Evolutionary conservation across 30 jellyfish, hydroid and myxozoan species (phyloP), one percentile per base, ranked within the genome.

Genomic region (Aurelia coerulea): DNA sequence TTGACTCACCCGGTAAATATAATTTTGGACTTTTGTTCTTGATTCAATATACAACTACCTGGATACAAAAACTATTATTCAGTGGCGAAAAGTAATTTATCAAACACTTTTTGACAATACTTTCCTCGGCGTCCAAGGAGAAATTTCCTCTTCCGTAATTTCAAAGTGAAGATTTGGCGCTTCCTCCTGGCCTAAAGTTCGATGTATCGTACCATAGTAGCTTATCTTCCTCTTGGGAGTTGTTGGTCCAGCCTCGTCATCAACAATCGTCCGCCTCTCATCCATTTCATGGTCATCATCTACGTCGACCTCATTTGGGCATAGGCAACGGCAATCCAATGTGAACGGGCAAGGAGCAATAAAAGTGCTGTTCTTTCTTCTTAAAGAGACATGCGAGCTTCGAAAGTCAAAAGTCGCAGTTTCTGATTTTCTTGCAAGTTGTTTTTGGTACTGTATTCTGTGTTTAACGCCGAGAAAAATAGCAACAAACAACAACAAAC

Each of bases 341-440:
- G 73, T 37, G 42, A 37, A 67, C 2, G 81, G 88, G 70, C 88
- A 78, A 23, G 34, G 65, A 19, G 46, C 49, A 5, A 37, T 59
- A 9, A 46, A 46, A 6, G 56, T 46, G 56, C 56, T 46, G 54
- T 31, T 34, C 9, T 79, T 8, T 12, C 33, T 35, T 39, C 39
- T 68, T 14, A 62, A 59, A 49, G 88, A 63, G 46, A 42, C 17
- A 9, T 85, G 88, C 29, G 95, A 85, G 59, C 76, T 73, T 33
- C 96, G 91, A 64, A 88, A 88, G 53, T 88, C 96, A 73, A 88
- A 88, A 19, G 91, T 80, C 16, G 96, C 96, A 1, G 62, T 83
- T 53, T 88, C 96, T 10, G 96, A 53, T 58, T 73, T 58, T 65
- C 78, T 87, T 9, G 84, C 78, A 31, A 72, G 75, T 19, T 80